These are phyloP conservation scores for Coenonympha arcania DNA, from an alignment of 2,888 invertebrate genomes.

Conservation along the genomic window DNA sequence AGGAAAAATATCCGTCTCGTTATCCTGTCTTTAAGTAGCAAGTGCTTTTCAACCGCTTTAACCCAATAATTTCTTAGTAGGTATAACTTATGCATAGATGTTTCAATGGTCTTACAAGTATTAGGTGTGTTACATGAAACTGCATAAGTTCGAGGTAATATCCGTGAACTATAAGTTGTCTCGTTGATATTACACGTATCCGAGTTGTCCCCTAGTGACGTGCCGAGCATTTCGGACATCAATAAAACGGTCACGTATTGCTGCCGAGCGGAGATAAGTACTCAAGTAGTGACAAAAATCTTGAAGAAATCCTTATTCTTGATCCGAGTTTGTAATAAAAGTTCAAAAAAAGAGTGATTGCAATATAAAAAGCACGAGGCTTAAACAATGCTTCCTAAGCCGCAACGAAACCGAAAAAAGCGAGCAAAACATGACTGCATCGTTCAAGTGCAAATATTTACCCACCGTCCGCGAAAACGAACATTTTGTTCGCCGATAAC, in stretches of 20 bases:
- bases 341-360: neutral
- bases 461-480: conserved; percentile 56
- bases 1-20: neutral
- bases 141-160: conserved; percentile 5
- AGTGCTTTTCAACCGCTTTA: no score
- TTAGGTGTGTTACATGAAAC: neutral
- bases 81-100: neutral
- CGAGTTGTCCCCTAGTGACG: conserved; percentile 31
- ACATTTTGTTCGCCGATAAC: conserved; percentile 59
- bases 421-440: conserved; percentile 45
- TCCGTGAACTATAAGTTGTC: conserved; percentile 11
- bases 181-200: conserved; percentile 16
- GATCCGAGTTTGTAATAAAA: neutral
- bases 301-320: neutral
- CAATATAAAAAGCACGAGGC: conserved; percentile 1
- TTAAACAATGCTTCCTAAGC: conserved; percentile 49
- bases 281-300: conserved; percentile 13
- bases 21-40: neutral
- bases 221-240: conserved; percentile 43
- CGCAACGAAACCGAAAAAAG: conserved; percentile 53
- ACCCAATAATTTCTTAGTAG: no score
- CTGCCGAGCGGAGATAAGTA: conserved; percentile 37
- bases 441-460: conserved; percentile 65
- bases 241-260: conserved; percentile 53
- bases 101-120: neutral